phyloP scores from a whole-genome alignment of 2,888 invertebrate genomes.

The Epistrophella euchroma region DNA sequence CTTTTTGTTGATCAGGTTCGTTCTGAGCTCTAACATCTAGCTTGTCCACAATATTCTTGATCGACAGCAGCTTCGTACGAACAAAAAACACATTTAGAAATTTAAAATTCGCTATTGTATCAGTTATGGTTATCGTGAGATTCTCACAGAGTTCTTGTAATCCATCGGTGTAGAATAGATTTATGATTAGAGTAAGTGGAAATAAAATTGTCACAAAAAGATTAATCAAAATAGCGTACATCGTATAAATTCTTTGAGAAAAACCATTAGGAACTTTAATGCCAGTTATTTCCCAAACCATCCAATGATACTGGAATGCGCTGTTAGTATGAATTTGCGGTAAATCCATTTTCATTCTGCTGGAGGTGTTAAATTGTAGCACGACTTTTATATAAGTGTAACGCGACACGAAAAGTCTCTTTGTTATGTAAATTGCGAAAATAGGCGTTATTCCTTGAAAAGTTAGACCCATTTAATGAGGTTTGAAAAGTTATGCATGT shows the following conservation, averaged over 20 bases:
- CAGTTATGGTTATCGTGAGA: conserved; percentile 81
- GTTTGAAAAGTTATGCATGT: conserved; percentile 8
- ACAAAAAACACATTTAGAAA: conserved; percentile 80
- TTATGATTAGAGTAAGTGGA: conserved; percentile 79
- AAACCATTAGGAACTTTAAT: conserved; percentile 76
- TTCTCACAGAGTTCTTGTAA: conserved; percentile 80
- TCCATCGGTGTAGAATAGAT: conserved; percentile 78
- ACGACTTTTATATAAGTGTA: conserved; percentile 1
- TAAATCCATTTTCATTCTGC: conserved; percentile 35
- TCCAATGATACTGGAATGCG: conserved; percentile 81
- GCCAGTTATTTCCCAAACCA: conserved; percentile 80
- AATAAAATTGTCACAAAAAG: conserved; percentile 79
- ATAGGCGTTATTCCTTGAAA: neutral
- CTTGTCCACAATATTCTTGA: conserved; percentile 75
- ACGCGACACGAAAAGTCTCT: neutral
- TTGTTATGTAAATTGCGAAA: conserved; percentile 16
- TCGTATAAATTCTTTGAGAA: conserved; percentile 63
- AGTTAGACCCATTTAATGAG: conserved; percentile 11
- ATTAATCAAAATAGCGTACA: conserved; percentile 78
- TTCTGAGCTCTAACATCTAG: conserved; percentile 73
- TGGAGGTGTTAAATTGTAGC: neutral
- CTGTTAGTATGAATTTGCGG: conserved; percentile 76
- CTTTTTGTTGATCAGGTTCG: conserved; percentile 74
- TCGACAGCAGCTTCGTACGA: conserved; percentile 77
- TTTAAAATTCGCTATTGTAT: conserved; percentile 80